phyloP scores from a whole-genome alignment of 2,113 vertebrate species.

The Sebastes fasciatus region DNA sequence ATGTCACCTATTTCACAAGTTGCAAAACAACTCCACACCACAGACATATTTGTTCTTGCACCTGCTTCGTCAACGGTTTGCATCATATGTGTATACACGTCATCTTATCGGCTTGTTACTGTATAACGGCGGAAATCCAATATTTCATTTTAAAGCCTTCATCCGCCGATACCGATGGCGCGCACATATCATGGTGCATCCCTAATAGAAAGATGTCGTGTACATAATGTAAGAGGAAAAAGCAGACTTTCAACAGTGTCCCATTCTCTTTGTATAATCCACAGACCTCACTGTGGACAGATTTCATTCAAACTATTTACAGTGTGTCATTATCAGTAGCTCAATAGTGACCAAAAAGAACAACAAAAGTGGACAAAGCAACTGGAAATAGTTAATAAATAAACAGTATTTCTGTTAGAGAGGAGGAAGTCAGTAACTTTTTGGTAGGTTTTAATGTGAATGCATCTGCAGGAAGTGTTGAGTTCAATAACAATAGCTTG shows the following conservation, averaged over 20 bases:
- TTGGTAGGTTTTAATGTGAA: conserved; percentile 1
- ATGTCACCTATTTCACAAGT: too few species aligned
- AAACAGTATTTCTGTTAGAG: not conserved
- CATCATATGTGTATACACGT: too few species aligned
- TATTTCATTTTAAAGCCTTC: too few species aligned
- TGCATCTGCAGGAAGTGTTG: not conserved
- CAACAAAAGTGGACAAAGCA: not conserved
- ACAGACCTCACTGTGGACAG: not conserved
- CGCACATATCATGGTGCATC: too few species aligned
- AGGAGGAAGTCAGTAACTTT: not conserved
- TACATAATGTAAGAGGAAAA: not conserved
- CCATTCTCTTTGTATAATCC: not conserved
- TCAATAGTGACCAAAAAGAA: not conserved
- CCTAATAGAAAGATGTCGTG: not conserved
- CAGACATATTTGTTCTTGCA: too few species aligned
- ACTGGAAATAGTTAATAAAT: not conserved
- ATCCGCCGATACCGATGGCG: too few species aligned
- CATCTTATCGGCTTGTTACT: too few species aligned
- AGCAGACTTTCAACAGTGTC: not conserved
- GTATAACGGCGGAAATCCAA: too few species aligned
- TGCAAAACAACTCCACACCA: too few species aligned
- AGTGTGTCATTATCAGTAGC: not conserved
- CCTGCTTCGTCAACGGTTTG: too few species aligned
- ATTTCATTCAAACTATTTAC: not conserved
- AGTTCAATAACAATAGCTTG: not conserved